These are phyloP conservation scores for Aphelenchoides besseyi DNA, from an alignment of 1,140 invertebrate species.

Conservation along the genomic window DNA sequence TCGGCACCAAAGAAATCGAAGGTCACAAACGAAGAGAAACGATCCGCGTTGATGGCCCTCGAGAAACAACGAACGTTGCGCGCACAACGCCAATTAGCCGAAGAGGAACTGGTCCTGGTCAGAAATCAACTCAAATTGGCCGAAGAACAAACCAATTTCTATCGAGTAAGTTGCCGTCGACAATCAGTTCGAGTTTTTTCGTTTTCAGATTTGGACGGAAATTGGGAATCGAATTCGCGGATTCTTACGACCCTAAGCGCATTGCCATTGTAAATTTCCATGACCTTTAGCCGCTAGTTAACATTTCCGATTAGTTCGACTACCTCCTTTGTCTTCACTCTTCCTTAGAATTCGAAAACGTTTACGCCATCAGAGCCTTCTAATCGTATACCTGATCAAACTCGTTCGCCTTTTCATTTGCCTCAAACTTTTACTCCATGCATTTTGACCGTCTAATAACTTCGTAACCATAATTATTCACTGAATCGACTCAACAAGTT, in stretches of 20 bases:
- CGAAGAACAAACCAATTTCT: conserved; percentile 6
- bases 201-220: conserved; percentile 19
- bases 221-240: conserved; percentile 23
- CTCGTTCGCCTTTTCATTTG: no score
- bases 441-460: neutral
- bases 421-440: neutral
- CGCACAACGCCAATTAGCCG: conserved; percentile 1
- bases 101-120: conserved; percentile 12
- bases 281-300: neutral
- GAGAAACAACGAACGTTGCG: conserved; percentile 12
- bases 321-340: no score
- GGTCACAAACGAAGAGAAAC: neutral
- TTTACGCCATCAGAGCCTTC: no score
- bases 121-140: conserved; percentile 1
- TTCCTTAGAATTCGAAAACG: no score
- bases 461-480: neutral
- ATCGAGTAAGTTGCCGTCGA: neutral
- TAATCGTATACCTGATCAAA: no score
- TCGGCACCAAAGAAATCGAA: conserved; percentile 6
- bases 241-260: conserved; percentile 2
- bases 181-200: neutral
- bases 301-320: no score
- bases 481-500: no score
- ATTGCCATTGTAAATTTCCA: neutral
- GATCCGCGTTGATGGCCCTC: neutral